Evolutionary conservation across 2,113 vertebrate genomes (phyloP), one percentile per base, ranked within the genome.

Genomic region (Tenebrosternarchus preto): DNA sequence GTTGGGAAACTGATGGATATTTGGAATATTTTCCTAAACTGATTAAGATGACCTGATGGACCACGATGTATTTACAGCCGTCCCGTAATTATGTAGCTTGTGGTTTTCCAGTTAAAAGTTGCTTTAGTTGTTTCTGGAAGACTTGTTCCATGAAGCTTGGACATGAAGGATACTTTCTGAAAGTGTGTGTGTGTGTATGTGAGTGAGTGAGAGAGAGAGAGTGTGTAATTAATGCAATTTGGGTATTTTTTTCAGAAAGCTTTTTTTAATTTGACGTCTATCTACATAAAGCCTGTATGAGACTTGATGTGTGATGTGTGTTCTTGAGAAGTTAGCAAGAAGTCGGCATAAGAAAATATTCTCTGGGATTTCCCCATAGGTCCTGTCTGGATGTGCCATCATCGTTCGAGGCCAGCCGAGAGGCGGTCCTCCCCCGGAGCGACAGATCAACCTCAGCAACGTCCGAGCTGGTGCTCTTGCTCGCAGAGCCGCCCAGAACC

Each of bases 371-470:
- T 76, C 6, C 50, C 36, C n/a, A 5, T 88, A 99, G 97, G 96
- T 98, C 57, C 92, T 99, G 59, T 98, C 97, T 0, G 97, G 97
- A 64, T 98, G 97, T n/a, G 97, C 97, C 80, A 96, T 99, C 90
- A 98, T 98, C 39, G 97, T 99, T 5, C 90, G 97, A 1, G 97
- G 97, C 1, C 97, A 98, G 87, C 97, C 97, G 36, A 94, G 96
- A 0, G 97, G 97, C 0, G 97, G 97, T 0, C 97, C 97, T 0
- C 97, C 97, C 29, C 97, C 97, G 0, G 97, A 98, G 83, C 94
- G 96, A 8, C 97, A 99, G 91, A 98, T 99, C 90, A 98, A 99
- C 89, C 95, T 99, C 59, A 98, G 97, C 89, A 99, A 99, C 85
- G 94, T 99, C 83, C 95, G 97, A 0, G 93, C 96, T 0, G 95